phyloP scores from a whole-genome alignment of 2,797 vertebrate species.

The Coilia nasus region DNA sequence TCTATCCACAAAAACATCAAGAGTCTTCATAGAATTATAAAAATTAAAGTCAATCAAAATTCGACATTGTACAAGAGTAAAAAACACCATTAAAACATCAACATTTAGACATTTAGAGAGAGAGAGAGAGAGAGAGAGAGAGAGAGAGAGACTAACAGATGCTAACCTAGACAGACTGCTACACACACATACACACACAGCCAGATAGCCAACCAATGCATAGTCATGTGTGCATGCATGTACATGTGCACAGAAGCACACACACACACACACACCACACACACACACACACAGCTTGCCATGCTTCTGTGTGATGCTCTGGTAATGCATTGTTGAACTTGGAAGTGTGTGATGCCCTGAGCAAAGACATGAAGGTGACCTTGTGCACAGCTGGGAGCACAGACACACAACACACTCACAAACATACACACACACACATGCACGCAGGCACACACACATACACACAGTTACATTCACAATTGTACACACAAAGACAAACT shows the following conservation, averaged over 20 bases:
- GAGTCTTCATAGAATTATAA: no score
- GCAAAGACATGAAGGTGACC: constrained; percentile 4
- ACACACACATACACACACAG: no score
- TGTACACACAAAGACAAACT: background rate
- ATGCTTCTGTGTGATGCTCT: background rate
- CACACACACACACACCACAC: background rate
- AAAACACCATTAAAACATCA: no score
- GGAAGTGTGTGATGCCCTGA: background rate
- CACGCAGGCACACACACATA: background rate
- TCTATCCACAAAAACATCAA: no score
- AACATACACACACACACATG: background rate
- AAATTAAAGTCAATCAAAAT: no score
- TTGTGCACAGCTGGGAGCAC: background rate
- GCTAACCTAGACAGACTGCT: no score
- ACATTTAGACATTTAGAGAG: no score
- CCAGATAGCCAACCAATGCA: no score
- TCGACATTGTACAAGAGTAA: no score
- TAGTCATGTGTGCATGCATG: no score
- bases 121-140: constrained; percentile 22
- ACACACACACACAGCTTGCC: background rate
- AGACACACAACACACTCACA: background rate
- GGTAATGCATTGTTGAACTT: background rate
- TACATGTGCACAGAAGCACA: background rate
- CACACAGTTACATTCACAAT: background rate
- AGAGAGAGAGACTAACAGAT: background rate